phyloP scores from a whole-genome alignment of 2,888 invertebrate genomes.

The Rhogogaster chlorosoma region DNA sequence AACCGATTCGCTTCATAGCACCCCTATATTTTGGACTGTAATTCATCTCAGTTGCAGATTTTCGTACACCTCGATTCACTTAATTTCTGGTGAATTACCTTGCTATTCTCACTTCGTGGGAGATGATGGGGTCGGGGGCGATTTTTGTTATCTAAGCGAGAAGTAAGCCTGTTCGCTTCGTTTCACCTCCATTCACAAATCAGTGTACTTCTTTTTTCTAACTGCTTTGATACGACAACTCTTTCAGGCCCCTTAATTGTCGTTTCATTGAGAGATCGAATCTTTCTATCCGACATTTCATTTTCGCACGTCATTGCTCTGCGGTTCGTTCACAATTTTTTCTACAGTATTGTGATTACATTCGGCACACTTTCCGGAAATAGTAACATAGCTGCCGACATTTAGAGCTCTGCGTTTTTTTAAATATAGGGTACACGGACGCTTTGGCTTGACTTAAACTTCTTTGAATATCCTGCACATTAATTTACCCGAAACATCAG shows the following conservation, averaged over 20 bases:
- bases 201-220: too few species aligned
- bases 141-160: slow-evolving; percentile 5
- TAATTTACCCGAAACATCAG: too few species aligned
- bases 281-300: background rate
- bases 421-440: too few species aligned
- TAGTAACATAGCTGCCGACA: too few species aligned
- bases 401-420: too few species aligned
- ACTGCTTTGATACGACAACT: background rate
- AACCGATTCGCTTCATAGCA: background rate
- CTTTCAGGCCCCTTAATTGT: background rate
- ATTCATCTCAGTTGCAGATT: background rate
- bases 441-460: too few species aligned
- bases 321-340: background rate
- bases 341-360: background rate
- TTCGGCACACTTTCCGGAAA: background rate
- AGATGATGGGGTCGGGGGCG: too few species aligned
- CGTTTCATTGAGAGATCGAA: background rate
- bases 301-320: background rate
- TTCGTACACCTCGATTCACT: too few species aligned
- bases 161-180: too few species aligned
- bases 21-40: background rate
- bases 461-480: too few species aligned
- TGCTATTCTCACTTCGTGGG: too few species aligned
- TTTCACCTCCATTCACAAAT: background rate
- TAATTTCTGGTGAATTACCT: too few species aligned